These are phyloP conservation scores for Tragelaphus oryx DNA, from an alignment of 2,797 vertebrate genomes.

Conservation along the genomic window DNA sequence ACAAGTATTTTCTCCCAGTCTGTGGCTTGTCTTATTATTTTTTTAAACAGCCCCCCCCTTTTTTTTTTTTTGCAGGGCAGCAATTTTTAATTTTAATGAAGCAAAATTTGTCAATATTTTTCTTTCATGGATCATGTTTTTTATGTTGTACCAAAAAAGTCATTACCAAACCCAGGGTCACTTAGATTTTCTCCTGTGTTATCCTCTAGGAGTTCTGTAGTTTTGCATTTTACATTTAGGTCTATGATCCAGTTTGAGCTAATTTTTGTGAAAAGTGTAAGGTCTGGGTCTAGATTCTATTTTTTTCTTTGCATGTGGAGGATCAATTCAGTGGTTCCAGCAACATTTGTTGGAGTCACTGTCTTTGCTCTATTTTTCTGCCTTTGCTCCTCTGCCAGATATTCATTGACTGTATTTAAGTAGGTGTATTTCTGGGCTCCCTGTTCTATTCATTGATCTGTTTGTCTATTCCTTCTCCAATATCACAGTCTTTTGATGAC, in stretches of 20 bases:
- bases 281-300: neutral
- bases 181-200: neutral
- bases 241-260: neutral
- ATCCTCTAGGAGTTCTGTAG: neutral
- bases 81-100: neutral
- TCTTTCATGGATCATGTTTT: neutral
- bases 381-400: neutral
- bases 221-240: neutral
- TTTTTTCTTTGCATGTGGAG: neutral
- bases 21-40: neutral
- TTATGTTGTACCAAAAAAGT: neutral
- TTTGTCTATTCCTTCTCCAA: conserved; percentile 5
- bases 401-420: neutral
- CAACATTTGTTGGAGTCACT: neutral
- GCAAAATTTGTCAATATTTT: neutral
- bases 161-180: neutral
- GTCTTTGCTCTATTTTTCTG: neutral
- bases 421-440: conserved; percentile 7
- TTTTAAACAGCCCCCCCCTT: neutral
- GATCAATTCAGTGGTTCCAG: neutral
- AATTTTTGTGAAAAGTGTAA: neutral
- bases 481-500: neutral
- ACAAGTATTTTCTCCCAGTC: neutral
- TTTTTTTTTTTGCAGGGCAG: neutral
- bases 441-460: neutral